A percentile compares a stretch with the other conserved stretches of the same genome.
phyloP scores from a whole-genome alignment of 64 coral and sea anemone species.

The Porites australiensis region DNA sequence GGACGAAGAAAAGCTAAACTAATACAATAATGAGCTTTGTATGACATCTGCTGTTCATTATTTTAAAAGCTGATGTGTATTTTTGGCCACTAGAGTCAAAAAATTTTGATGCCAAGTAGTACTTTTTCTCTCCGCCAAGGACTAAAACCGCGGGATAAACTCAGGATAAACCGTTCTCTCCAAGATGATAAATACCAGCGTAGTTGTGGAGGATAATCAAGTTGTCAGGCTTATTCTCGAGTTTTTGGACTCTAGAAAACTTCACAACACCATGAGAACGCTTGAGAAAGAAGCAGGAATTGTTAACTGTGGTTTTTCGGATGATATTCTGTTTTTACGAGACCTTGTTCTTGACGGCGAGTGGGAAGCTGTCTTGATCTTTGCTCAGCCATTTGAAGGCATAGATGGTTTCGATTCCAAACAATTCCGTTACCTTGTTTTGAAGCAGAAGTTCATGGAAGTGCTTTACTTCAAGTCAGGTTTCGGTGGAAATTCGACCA shows the following conservation, averaged over 20 bases:
- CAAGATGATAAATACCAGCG: constrained; percentile 79
- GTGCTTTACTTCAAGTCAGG: constrained; percentile 96
- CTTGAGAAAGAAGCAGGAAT: constrained; percentile 94
- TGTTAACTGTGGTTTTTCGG: constrained; percentile 78
- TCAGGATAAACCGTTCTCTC: not conserved
- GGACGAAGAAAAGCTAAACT: not conserved
- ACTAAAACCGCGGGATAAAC: too few species aligned
- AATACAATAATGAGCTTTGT: not conserved
- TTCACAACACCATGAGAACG: constrained; percentile 84
- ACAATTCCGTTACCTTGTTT: constrained; percentile 87
- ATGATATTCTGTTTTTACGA: constrained; percentile 90
- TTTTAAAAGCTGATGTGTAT: not conserved
- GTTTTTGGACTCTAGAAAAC: constrained; percentile 87
- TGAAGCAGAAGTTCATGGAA: constrained; percentile 97
- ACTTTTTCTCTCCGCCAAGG: not conserved
- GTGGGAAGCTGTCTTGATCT: constrained; percentile 92
- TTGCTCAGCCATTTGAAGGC: constrained; percentile 90
- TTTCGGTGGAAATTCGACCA: constrained; percentile 71
- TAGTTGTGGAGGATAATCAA: constrained; percentile 77
- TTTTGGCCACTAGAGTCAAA: not conserved
- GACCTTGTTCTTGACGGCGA: constrained; percentile 96
- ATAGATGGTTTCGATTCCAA: constrained; percentile 82
- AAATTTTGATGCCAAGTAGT: not conserved
- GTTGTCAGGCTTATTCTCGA: constrained; percentile 87
- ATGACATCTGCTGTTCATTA: constrained; percentile 2